Evolutionary conservation across 2,888 invertebrate species (phyloP), one percentile per base, ranked within the genome.

Genomic region (Torymus aiolomorphi): DNA sequence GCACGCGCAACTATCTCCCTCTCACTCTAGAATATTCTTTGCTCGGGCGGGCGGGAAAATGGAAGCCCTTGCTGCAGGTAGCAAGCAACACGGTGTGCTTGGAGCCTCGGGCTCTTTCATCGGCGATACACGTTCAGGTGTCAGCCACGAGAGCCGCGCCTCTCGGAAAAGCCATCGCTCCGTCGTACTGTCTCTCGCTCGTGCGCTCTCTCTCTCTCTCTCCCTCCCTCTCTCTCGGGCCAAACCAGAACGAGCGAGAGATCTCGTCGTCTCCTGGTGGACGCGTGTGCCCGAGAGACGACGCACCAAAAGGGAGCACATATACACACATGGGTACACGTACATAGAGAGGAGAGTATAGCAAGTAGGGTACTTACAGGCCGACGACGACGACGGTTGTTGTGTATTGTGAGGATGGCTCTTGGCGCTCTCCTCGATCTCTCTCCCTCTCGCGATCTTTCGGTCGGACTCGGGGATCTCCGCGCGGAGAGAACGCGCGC

Each of bases 381-480:
- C 59, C 61, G 71, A 70, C 71, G 78, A 54, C 65, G 77, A 65
- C 77, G 72, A 73, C 24, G 73, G 49, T 76, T 63, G 70, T 76
- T 70, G 79, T 56, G 74, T 62, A 56, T 80, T 76, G 74, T 13
- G 75, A 66, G 80, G 65, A 80, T 54, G 70, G 66, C 71, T 70
- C 73, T 65, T 31, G 31, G 31, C 62, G 49, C 52, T 49, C 57
- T 51, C 73, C 31, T 56, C 62, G 62, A 56, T 73, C 65, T 51
- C 62, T 65, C 66, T 62, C 54, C 87, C 88, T 88, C 87, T 89
- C 89, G 89, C 89, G 88, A 89, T 88, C 87, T 88, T 85, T 89
- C 89, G 89, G 88, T 86, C 87, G 84, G 82, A 85, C 86, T 89
- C 88, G 89, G 88, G 83, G 85, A 87, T 89, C 89, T 89, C 88